A percentile compares a stretch with the other conserved stretches of the same genome.
These are phyloP conservation scores for Sisyra nigra DNA, from an alignment of 2,888 invertebrate species.

Conservation along the genomic window DNA sequence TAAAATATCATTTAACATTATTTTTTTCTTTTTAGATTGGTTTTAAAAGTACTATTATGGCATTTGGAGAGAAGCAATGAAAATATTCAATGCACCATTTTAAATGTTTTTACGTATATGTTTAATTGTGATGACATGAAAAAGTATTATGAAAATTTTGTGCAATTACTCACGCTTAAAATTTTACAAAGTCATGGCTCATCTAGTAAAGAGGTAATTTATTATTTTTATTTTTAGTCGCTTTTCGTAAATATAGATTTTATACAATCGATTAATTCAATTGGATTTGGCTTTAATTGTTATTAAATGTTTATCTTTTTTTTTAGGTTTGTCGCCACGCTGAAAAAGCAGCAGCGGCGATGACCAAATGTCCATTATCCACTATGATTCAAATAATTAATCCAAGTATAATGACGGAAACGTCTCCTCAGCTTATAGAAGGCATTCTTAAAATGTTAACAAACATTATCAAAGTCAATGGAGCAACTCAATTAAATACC, in stretches of 20 bases:
- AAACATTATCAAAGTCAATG: constrained; percentile 62
- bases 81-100: constrained; percentile 56
- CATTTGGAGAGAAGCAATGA: constrained; percentile 42
- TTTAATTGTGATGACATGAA: constrained; percentile 61
- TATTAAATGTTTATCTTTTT: too few species aligned
- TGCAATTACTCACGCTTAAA: constrained; percentile 79
- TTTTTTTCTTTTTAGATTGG: constrained; percentile 30
- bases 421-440: constrained; percentile 58
- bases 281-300: too few species aligned
- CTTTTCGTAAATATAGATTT: too few species aligned
- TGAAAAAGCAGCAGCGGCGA: constrained; percentile 66
- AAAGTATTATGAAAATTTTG: constrained; percentile 70
- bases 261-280: too few species aligned
- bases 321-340: constrained; percentile 63
- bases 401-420: constrained; percentile 78
- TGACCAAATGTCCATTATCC: constrained; percentile 64
- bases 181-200: constrained; percentile 74
- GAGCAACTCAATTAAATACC: constrained; percentile 49
- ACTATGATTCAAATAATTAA: constrained; percentile 48
- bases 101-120: constrained; percentile 72
- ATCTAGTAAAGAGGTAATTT: constrained; percentile 42
- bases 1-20: not conserved
- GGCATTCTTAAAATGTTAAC: constrained; percentile 87
- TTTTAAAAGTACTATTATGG: constrained; percentile 62
- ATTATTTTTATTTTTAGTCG: not conserved